A percentile compares a stretch with the other conserved stretches of the same genome.
phyloP scores from a whole-genome alignment of 2,888 invertebrate genomes.

The Ophonus ardosiacus region DNA sequence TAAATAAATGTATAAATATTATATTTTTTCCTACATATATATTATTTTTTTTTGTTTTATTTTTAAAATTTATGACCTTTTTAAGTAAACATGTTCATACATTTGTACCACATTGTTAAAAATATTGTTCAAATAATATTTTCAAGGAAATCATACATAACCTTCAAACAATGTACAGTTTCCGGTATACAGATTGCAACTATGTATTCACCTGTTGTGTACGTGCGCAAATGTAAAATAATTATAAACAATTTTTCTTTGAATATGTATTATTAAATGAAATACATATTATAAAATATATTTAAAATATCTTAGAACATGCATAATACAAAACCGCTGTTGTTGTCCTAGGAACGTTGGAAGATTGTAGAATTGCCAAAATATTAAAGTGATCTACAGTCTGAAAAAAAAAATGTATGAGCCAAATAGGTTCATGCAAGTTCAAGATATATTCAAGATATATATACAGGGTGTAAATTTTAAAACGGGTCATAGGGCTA shows the following conservation, averaged over 20 bases:
- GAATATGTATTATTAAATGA: background rate
- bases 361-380: no score
- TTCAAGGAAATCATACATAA: background rate
- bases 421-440: no score
- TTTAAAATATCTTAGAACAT: background rate
- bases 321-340: background rate
- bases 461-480: no score
- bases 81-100: no score
- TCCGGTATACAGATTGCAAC: background rate
- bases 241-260: background rate
- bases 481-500: no score
- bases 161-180: background rate
- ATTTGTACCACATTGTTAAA: background rate
- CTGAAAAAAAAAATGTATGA: no score
- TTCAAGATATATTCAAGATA: no score
- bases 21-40: no score
- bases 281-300: background rate
- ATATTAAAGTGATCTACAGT: no score
- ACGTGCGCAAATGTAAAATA: background rate
- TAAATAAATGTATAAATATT: no score
- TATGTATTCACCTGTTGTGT: background rate
- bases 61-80: background rate
- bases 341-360: no score
- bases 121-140: background rate
- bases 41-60: background rate